Evolutionary conservation across 2,797 vertebrate genomes (phyloP), one percentile per base, ranked within the genome.

Genomic region (Chelon auratus): DNA sequence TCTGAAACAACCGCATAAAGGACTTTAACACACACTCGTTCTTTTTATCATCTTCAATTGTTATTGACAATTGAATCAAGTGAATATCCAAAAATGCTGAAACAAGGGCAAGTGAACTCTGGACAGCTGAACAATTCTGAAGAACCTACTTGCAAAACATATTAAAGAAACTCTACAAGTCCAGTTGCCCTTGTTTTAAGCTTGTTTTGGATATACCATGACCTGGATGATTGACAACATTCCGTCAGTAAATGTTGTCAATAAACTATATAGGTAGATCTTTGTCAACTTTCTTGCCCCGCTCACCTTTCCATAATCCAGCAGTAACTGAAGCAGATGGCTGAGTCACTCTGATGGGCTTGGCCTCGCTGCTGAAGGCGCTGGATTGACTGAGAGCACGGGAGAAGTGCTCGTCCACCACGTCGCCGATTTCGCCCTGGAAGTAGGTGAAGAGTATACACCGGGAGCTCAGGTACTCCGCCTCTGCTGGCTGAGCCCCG

Each of bases 371-470:
- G 75, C 62, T 85, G 80, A 94, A 97, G 90, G 90, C 93, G 85
- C 94, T 95, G 79, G 95, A 82, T 94, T 98, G 97, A 89, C 96
- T 98, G 88, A 99, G 94, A 87, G 98, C 98, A 72, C 98, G 95
- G 47, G 97, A 97, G 89, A 99, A 99, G 87, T 99, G 98, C 87
- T 99, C 96, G 69, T 99, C 98, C 75, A 99, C 97, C 88, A 97
- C 97, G 5, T 98, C 96, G 3, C 96, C 95, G 62, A 99, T 98
- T 91, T 98, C 95, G 62, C 98, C 98, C 83, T 97, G 95, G 94
- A 98, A 99, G 91, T 99, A 99, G 67, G 97, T 99, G 94, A 99
- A 98, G 92, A 99, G 94, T 88, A 99, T 96, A 75, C 98, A 99
- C 80, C 97, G 96, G 90, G 98, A 97, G 91, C 96, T 99, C 91